Evolutionary conservation across 2,888 invertebrate species (phyloP).

Genomic region (Perizoma flavofasciatum): DNA sequence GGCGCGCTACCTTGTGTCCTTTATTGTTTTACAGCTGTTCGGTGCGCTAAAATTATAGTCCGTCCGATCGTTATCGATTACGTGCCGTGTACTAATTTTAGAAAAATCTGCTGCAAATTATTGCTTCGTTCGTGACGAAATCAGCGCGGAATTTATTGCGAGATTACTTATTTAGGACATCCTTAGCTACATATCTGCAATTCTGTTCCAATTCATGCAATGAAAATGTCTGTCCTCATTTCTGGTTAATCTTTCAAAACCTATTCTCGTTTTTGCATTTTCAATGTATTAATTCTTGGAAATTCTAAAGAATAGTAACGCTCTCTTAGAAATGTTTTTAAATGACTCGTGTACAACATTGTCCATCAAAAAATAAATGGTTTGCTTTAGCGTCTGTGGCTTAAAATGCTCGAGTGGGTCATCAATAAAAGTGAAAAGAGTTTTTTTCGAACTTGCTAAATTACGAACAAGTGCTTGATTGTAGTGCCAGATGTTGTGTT

Average conservation of each 20-base stretch:
- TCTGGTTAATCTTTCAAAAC: constrained; percentile 8
- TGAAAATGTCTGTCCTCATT: constrained; percentile 21
- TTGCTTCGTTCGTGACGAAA: constrained; percentile 43
- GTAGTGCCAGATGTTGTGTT: constrained; percentile 21
- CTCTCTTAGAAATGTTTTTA: constrained; percentile 4
- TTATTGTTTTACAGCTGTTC: constrained; percentile 40
- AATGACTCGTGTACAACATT: constrained; percentile 4
- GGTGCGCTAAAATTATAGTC: constrained; percentile 54
- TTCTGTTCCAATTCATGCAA: constrained; percentile 23
- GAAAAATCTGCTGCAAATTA: constrained; percentile 60
- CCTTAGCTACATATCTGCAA: constrained; percentile 16
- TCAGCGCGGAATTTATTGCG: constrained; percentile 34
- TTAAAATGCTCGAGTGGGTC: constrained; percentile 18
- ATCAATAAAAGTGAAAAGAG: constrained; percentile 29
- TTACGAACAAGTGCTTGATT: constrained; percentile 17
- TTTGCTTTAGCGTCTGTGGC: constrained; percentile 11
- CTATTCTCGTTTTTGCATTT: constrained; percentile 10
- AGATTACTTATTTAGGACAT: constrained; percentile 42
- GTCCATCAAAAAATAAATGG: constrained; percentile 10
- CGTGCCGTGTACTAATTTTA: constrained; percentile 68
- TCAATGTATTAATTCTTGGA: constrained; percentile 4
- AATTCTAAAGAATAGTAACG: constrained; percentile 3
- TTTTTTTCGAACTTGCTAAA: constrained; percentile 23
- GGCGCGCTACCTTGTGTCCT: constrained; percentile 11
- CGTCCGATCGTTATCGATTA: constrained; percentile 63